Evolutionary conservation across 2,797 vertebrate species (phyloP).

Genomic region (Nyctalus aviator): DNA sequence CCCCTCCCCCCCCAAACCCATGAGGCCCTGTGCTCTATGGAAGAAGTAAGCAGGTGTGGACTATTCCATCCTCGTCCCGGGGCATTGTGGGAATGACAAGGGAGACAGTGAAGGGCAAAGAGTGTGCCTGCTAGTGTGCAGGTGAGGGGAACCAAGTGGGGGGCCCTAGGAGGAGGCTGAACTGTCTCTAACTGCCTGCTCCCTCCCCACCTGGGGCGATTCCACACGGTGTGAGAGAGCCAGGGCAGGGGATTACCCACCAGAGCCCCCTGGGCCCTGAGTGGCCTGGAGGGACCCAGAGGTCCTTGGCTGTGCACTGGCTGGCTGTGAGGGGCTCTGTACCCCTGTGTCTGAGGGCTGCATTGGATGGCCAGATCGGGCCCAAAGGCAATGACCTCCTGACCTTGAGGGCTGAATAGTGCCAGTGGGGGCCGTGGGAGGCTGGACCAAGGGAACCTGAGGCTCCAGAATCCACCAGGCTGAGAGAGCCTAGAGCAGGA

Average conservation of each 20-base stretch:
- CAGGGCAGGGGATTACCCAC: neutral
- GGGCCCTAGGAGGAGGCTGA: neutral
- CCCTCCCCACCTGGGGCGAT: neutral
- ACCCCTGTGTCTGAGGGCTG: neutral
- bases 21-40: neutral
- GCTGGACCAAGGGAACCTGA: neutral
- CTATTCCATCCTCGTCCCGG: neutral
- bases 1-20: too few relatives aligned
- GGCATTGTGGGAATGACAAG: neutral
- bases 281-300: neutral
- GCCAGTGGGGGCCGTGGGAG: neutral
- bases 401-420: neutral
- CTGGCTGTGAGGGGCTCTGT: neutral
- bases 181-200: neutral
- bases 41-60: neutral
- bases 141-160: neutral
- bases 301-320: too few relatives aligned
- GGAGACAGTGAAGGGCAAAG: neutral
- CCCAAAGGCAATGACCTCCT: neutral
- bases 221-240: accelerated
- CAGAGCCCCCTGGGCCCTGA: neutral
- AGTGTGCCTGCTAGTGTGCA: neutral
- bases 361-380: neutral
- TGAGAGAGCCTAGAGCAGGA: neutral
- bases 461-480: neutral